phyloP scores from a whole-genome alignment of 2,797 vertebrate species.

The Kryptopterus vitreolus region DNA sequence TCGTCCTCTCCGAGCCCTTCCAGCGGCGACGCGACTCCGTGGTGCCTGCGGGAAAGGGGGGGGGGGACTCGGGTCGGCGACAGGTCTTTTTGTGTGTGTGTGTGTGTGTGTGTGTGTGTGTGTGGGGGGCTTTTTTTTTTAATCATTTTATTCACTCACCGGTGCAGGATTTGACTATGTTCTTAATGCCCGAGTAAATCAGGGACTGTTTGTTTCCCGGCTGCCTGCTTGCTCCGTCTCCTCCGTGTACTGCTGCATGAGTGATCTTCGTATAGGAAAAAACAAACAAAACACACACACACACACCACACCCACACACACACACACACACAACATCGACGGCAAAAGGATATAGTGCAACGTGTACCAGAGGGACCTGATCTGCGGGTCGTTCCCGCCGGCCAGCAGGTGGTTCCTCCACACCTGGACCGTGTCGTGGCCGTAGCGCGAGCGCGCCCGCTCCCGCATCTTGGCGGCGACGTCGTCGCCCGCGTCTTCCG shows the following conservation, averaged over 20 bases:
- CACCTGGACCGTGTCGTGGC: constrained; percentile 91
- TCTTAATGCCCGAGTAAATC: constrained; percentile 96
- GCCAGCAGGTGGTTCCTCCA: constrained; percentile 95
- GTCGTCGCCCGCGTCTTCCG: constrained; percentile 82
- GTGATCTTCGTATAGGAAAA: constrained; percentile 91
- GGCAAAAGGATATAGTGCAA: constrained; percentile 99
- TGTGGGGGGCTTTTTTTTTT: too few species aligned
- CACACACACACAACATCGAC: too few species aligned
- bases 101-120: too few species aligned
- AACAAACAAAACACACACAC: too few species aligned
- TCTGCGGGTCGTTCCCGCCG: constrained; percentile 87
- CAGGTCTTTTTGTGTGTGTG: too few species aligned
- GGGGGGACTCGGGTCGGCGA: too few species aligned
- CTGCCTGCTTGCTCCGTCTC: constrained; percentile 90
- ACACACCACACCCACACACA: too few species aligned
- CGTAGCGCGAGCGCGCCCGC: constrained; percentile 91
- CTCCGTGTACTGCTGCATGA: constrained; percentile 98
- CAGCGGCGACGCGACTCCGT: constrained; percentile 88
- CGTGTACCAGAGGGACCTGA: constrained; percentile 95
- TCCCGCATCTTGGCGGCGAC: constrained; percentile 90
- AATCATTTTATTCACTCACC: too few species aligned
- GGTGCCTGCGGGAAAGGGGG: constrained; percentile 71
- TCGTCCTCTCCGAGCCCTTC: constrained; percentile 87
- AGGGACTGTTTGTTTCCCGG: constrained; percentile 88
- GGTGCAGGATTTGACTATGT: constrained; percentile 89